Conservation (phyloP, 92 coral and sea anemone species). For the Desmophyllum pertusum region DNA sequence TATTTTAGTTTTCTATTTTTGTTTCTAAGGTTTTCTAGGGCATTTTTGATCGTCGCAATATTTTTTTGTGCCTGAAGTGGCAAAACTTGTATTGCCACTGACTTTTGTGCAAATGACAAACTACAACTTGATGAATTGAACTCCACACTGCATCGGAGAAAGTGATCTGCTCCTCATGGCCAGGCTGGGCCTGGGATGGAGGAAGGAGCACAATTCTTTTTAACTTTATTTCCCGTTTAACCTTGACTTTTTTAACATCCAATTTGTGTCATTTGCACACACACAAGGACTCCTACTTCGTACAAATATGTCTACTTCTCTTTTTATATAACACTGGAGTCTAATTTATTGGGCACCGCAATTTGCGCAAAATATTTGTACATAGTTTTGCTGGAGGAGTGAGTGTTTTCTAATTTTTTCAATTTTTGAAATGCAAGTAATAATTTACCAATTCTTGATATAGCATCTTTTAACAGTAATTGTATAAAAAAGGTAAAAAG, state of each 20-base stretch:
- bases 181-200: constrained; percentile 37
- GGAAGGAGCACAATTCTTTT: constrained; percentile 19
- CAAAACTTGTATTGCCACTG: neutral
- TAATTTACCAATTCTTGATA: neutral
- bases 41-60: neutral
- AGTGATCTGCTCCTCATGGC: constrained; percentile 12
- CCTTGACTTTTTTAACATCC: neutral
- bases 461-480: constrained; percentile 33
- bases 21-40: neutral
- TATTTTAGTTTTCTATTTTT: constrained; percentile 31
- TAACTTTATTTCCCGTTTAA: neutral
- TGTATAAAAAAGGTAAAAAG: constrained; percentile 4
- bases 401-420: constrained; percentile 31
- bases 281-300: neutral
- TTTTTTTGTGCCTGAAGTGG: neutral
- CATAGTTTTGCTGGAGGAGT: neutral
- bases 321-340: neutral
- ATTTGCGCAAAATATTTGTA: constrained; percentile 14
- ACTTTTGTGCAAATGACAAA: constrained; percentile 1
- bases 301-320: neutral
- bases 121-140: neutral
- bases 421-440: constrained; percentile 5
- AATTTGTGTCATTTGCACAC: neutral
- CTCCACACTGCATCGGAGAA: neutral
- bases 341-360: constrained; percentile 5